These are phyloP conservation scores for Drosophila nebulosa DNA, from an alignment of 1,140 invertebrate species.

Conservation along the genomic window DNA sequence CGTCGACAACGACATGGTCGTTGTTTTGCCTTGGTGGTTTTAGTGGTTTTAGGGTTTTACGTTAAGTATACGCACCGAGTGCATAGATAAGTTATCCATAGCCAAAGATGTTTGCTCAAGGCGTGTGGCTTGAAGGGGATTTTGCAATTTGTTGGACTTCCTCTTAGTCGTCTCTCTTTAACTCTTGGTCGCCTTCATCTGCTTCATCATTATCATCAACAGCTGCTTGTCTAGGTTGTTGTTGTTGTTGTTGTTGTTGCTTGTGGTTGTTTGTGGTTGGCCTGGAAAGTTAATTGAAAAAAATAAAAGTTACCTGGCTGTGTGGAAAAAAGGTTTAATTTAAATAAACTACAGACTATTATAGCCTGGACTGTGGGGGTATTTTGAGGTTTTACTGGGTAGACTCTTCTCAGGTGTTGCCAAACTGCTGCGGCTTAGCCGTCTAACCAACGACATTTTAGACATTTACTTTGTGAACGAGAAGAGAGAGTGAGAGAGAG, in stretches of 20 bases:
- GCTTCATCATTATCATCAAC: constrained; percentile 60
- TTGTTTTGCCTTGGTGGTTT: constrained; percentile 67
- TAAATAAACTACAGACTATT: constrained; percentile 67
- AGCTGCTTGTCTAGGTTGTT: constrained; percentile 54
- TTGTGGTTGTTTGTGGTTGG: constrained; percentile 54
- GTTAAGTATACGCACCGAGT: constrained; percentile 73
- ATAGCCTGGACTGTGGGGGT: constrained; percentile 17
- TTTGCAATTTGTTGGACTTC: constrained; percentile 75
- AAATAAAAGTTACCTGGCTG: constrained; percentile 28
- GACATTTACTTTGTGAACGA: constrained; percentile 31
- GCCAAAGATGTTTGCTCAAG: constrained; percentile 59
- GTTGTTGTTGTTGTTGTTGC: constrained; percentile 29
- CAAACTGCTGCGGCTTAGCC: constrained; percentile 43
- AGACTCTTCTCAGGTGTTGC: constrained; percentile 24
- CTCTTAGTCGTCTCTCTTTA: constrained; percentile 32
- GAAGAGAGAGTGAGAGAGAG: no score
- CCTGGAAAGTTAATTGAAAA: constrained; percentile 76
- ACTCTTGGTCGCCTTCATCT: constrained; percentile 24
- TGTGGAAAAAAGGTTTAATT: constrained; percentile 64
- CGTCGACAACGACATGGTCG: constrained; percentile 13
- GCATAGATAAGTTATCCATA: constrained; percentile 34
- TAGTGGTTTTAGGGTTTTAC: constrained; percentile 72
- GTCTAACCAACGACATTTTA: constrained; percentile 46
- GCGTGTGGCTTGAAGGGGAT: constrained; percentile 66
- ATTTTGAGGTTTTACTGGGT: constrained; percentile 27